Evolutionary conservation across 2,113 vertebrate genomes (phyloP).

Genomic region (Microtus oregoni): DNA sequence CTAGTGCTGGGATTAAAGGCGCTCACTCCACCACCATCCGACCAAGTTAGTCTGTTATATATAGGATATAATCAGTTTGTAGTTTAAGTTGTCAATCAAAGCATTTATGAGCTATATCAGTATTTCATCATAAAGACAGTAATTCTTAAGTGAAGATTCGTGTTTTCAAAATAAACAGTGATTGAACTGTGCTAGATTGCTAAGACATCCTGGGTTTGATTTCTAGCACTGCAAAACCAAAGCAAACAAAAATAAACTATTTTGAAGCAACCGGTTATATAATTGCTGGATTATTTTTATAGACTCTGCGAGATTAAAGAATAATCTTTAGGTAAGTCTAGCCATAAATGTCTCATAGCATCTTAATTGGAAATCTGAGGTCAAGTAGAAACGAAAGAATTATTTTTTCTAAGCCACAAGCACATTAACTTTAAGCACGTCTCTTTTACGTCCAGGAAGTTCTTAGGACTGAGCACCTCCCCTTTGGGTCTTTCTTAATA

Average conservation of each 20-base stretch:
- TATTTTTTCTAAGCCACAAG: background rate
- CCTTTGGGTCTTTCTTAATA: constrained; percentile 18
- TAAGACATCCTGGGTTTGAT: background rate
- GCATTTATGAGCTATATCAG: background rate
- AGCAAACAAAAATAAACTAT: background rate
- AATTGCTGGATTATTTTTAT: background rate
- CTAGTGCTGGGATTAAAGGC: too few species aligned
- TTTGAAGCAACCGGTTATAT: background rate
- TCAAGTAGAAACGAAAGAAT: background rate
- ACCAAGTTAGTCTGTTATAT: background rate
- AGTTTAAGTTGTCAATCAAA: background rate
- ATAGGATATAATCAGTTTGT: background rate
- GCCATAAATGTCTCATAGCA: background rate
- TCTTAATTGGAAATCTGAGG: background rate
- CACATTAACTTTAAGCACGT: too few species aligned
- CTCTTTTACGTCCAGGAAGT: background rate
- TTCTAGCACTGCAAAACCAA: background rate
- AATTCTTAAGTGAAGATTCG: background rate
- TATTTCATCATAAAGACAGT: background rate
- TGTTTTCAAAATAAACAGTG: background rate
- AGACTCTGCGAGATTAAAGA: background rate
- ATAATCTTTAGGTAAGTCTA: background rate
- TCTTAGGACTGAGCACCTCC: background rate
- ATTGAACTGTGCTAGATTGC: background rate
- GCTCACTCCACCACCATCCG: too few species aligned